Evolutionary conservation across 2,113 vertebrate species (phyloP), one percentile per base, ranked within the genome.

Genomic region (Electrona antarctica): DNA sequence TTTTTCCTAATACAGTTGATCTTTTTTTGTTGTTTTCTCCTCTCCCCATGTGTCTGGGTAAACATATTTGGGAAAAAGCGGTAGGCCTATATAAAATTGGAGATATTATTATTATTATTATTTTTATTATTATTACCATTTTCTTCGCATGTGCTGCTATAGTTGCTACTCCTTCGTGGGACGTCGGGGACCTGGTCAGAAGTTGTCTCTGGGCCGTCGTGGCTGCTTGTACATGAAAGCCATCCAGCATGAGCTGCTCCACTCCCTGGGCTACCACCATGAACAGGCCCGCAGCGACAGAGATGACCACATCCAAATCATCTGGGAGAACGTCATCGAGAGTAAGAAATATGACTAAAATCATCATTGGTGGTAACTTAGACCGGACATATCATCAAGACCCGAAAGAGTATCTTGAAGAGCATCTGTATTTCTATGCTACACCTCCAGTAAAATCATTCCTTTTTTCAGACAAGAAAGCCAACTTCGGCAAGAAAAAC

Each of bases 231-330:
- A 69, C 78, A 41, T 0, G 0, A 8, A 49, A 0, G 11, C 84
- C 1, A 13, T 93, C 55, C 92, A 92, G 9, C 93, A 94, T 1
- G 93, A 94, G 76, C 49, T 94, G 49, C 81, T 94, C 2, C 93
- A 94, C 0, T 88, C 91, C 0, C 68, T 94, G 72, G 93, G 93
- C 54, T 93, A 93, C 56, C 69, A 92, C 82, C 93, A 94, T 5
- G 93, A 94, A 2, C 93, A 94, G 76, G 88, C 82, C 1, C 89
- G 93, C 2, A 90, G 83, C 0, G 93, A 94, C 87, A 81, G 93
- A 33, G 89, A 93, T 69, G 0, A 12, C 0, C 58, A 94, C 13
- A 83, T 94, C 0, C 67, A 58, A 5, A 90, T 94, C 55, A 12
- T 73, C n/a, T 50, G 81, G 14, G 0, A 90, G 60, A 94, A 94